Base-by-base conservation (phyloP, 2,888 invertebrate genomes). In the Andrena minutula region DNA sequence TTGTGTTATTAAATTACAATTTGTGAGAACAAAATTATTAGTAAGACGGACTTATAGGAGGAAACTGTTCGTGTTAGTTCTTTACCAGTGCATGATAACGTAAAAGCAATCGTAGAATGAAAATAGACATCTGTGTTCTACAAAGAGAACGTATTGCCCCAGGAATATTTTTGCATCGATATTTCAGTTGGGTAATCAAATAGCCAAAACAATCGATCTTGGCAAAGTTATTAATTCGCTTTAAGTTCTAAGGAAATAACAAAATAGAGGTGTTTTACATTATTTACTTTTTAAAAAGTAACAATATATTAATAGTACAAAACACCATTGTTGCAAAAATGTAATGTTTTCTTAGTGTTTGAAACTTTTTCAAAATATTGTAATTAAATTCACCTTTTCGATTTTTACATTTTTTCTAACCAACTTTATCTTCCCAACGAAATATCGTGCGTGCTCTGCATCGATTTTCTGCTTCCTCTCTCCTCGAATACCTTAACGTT, bases 391-490 rank as follows among this genome's bases (percentile, higher is more conserved):
- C 10, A 23, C 8, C 10, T 56, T 0, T 12, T 8, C 23, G 26
- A 12, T 12, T 56, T 58, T 58, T 60, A 60, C 30, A 7, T n/a
- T 30, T 16, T 23, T 16, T 4, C 5, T 12, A 28, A 12, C 20
- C 30, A 7, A n/a, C 32, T 28, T 32, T 26, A 3, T 12, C 16
- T 51, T 16, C 16, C 23, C 35, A 2, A 35, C 47, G 32, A 41
- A n/a, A 32, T 79, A 74, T 61, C 75, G 20, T 10, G 8, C 3
- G 23, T 16, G 23, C 20, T 41, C 26, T 4, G n/a, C 26, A 80
- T 83, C 20, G 82, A 86, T 86, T 84, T 82, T 47, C 64, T 68
- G 2, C n/a, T 61, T 35, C 2, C 23, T 53, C 2, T 0, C 26
- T 7, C 49, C 10, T 26, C 63, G n/a, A 68, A 61, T 66, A 51